Evolutionary conservation across 2,888 invertebrate genomes (phyloP), one percentile per base, ranked within the genome.

Genomic region (Archips crataeganus): DNA sequence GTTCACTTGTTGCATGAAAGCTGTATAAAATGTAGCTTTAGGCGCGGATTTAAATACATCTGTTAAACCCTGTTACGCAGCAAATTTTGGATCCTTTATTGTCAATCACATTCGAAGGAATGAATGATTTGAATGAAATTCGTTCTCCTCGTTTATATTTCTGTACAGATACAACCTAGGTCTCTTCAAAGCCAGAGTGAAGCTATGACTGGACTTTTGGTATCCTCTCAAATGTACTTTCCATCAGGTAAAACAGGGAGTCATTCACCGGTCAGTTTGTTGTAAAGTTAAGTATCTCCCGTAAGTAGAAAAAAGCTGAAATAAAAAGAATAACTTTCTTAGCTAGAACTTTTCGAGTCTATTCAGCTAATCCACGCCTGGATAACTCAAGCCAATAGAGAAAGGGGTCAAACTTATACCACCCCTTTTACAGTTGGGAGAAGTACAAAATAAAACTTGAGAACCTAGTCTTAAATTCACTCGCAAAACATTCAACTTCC

Each of bases 401-500:
- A 15, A 54, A 54, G 15, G 0, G 0, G 15, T 15, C 15, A 54
- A 8, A 23, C 15, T 54, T 54, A 54, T 6, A 54, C 51, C 51
- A 8, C 51, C 23, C 51, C 23, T 34, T 59, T 59, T 13, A 32
- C 59, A 59, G 34, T 39, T 3, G 32, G 23, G 11, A 57, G 4
- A 57, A 57, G 11, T 57, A 32, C 11, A 60, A 64, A 39, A 64
- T 34, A 23, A n/a, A 34, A 57, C 54, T n/a, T 1, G 11, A 34
- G 3, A n/a, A 23, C 42, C 36, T 36, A 54, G 47, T 72, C 54
- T 60, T 67, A 72, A 67, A 72, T 10, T 64, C 10, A 8, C 45
- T 45, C 64, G 57, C 10, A 45, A 61, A 15, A 66, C 61, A 51
- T 54, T 66, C 61, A 32, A 62, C 57, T 67, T 72, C 45, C 45